A percentile compares a stretch with the other conserved stretches of the same genome.
phyloP scores from a whole-genome alignment of 2,113 vertebrate species.

The Spea multiplicata region DNA sequence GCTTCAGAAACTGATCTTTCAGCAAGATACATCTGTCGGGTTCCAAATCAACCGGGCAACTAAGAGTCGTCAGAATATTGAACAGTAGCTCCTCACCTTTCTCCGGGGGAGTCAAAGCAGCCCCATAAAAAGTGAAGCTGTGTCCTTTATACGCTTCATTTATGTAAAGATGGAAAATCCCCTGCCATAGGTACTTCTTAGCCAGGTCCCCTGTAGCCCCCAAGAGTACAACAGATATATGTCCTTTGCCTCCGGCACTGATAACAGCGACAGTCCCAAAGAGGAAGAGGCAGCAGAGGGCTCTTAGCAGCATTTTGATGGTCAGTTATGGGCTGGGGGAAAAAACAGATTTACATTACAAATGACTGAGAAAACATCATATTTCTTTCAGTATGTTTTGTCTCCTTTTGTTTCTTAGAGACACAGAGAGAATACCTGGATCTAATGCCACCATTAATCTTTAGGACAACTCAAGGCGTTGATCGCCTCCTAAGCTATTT shows the following conservation, averaged over 20 bases:
- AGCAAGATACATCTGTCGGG: constrained; percentile 72
- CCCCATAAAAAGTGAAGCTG: constrained; percentile 86
- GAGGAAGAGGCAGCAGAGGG: constrained; percentile 60
- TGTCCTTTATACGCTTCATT: constrained; percentile 74
- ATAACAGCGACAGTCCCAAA: constrained; percentile 53
- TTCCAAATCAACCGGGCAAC: constrained; percentile 65
- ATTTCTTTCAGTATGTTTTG: no score
- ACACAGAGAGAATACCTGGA: no score
- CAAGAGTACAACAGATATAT: constrained; percentile 82
- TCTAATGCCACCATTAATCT: no score
- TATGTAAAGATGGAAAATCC: constrained; percentile 84
- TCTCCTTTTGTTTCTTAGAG: no score
- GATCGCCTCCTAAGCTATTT: no score
- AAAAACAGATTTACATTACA: background rate
- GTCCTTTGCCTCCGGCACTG: constrained; percentile 63
- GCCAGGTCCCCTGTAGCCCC: constrained; percentile 92
- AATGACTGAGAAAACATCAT: no score
- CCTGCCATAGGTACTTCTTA: constrained; percentile 92
- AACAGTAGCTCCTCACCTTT: constrained; percentile 70
- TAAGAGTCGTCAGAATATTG: constrained; percentile 76
- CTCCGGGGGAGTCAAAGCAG: constrained; percentile 64
- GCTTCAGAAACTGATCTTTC: constrained; percentile 81
- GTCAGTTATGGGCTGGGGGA: background rate
- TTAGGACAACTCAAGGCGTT: no score
- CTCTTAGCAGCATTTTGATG: constrained; percentile 63